A percentile compares a stretch with the other conserved stretches of the same genome.
These are phyloP conservation scores for Stomatorhinus walkeri DNA, from an alignment of 2,797 vertebrate species.

Conservation along the genomic window DNA sequence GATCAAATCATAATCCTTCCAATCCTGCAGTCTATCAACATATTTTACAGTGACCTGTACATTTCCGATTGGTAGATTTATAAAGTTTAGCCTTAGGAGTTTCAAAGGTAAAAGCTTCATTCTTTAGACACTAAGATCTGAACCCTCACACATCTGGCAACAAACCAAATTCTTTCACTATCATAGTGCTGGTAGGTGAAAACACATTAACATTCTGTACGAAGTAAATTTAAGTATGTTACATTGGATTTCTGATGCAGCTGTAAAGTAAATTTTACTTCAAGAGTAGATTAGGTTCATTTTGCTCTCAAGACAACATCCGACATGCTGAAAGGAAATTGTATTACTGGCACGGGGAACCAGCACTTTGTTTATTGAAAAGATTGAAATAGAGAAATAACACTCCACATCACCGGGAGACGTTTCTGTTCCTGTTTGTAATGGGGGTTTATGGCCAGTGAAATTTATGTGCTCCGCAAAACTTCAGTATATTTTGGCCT, in stretches of 20 bases:
- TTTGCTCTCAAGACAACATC: not conserved
- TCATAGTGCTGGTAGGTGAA: not conserved
- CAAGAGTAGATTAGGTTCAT: not conserved
- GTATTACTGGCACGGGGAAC: not conserved
- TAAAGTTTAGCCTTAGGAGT: not conserved
- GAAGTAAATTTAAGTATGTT: not conserved
- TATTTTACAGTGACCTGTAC: not conserved
- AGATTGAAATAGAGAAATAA: not conserved
- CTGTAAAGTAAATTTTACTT: not conserved
- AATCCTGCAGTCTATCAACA: not conserved
- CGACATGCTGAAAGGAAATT: not conserved
- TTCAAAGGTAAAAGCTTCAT: not conserved
- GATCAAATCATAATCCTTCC: not conserved
- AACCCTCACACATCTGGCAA: not conserved
- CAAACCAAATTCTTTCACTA: not conserved
- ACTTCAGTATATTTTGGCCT: not conserved
- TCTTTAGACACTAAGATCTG: not conserved
- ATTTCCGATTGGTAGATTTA: not conserved
- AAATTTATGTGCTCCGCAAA: not conserved
- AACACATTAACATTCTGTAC: not conserved
- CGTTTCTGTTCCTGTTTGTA: not conserved
- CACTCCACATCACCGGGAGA: not conserved
- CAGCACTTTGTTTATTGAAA: not conserved
- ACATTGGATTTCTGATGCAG: not conserved
- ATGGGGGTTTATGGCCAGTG: not conserved